Conservation (phyloP, 1,140 invertebrate species). For the Thaumetopoea pityocampa region DNA sequence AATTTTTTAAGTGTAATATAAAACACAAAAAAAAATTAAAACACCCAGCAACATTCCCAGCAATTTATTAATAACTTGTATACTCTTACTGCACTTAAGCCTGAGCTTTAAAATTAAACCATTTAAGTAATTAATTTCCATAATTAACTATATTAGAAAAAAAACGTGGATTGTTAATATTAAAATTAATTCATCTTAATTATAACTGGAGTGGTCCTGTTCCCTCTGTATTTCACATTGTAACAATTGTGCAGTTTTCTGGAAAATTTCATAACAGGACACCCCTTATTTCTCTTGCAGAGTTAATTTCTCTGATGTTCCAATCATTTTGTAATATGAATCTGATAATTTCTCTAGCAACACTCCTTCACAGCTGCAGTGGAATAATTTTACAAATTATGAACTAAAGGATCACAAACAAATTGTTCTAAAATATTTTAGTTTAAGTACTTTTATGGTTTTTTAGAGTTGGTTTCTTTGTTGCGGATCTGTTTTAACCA, state of each 20-base stretch:
- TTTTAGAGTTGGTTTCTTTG: conserved; percentile 44
- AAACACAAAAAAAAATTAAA: no score
- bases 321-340: conserved; percentile 20
- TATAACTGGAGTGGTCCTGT: conserved; percentile 14
- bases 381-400: conserved; percentile 62
- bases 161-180: no score
- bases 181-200: no score
- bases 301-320: conserved; percentile 1
- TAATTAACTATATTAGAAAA: no score
- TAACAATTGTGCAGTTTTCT: conserved; percentile 29
- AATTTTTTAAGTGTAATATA: no score
- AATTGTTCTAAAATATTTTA: conserved; percentile 36
- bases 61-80: no score
- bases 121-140: no score
- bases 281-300: conserved; percentile 70
- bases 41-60: no score
- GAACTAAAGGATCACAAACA: conserved; percentile 55
- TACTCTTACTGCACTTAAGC: no score
- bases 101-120: no score
- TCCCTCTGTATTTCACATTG: conserved; percentile 4
- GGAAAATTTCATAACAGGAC: conserved; percentile 68
- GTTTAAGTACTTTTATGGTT: conserved; percentile 51
- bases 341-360: conserved; percentile 65
- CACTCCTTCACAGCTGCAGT: conserved; percentile 67
- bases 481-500: conserved; percentile 75